Percentiles rank a stretch among this genome's conserved stretches.
phyloP scores from a whole-genome alignment of 2,113 vertebrate species.

The Vidua chalybeata region DNA sequence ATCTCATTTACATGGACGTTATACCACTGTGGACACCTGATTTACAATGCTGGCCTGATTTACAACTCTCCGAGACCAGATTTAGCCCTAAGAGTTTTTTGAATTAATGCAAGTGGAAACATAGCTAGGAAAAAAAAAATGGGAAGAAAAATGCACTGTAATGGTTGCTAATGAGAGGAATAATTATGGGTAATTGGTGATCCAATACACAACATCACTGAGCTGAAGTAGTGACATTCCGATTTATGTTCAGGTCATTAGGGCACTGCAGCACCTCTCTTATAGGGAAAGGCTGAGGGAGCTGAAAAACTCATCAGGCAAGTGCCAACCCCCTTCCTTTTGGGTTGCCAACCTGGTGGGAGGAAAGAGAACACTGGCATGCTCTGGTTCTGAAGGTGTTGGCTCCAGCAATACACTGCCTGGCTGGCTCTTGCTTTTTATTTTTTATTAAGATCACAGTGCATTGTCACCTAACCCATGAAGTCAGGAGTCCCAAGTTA shows the following conservation, averaged over 20 bases:
- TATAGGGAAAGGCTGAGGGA: background rate
- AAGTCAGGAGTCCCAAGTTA: background rate
- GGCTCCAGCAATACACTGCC: background rate
- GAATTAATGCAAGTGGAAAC: background rate
- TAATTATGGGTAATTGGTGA: background rate
- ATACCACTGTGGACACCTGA: background rate
- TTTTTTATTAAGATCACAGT: background rate
- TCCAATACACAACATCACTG: background rate
- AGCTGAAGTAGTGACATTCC: background rate
- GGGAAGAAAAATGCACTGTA: background rate
- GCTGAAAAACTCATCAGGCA: background rate
- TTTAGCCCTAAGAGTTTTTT: background rate
- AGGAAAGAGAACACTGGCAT: background rate
- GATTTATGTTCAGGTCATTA: background rate
- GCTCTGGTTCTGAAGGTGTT: background rate
- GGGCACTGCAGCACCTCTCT: background rate
- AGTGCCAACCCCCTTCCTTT: background rate
- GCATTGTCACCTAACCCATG: background rate
- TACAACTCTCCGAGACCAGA: background rate
- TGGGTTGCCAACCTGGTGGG: background rate
- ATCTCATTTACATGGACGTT: background rate
- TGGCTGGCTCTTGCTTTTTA: background rate
- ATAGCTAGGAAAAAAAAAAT: background rate
- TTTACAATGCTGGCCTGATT: background rate
- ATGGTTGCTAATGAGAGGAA: background rate